Conservation (phyloP, 2,797 vertebrate species). For the Enteromius treurensis region DNA sequence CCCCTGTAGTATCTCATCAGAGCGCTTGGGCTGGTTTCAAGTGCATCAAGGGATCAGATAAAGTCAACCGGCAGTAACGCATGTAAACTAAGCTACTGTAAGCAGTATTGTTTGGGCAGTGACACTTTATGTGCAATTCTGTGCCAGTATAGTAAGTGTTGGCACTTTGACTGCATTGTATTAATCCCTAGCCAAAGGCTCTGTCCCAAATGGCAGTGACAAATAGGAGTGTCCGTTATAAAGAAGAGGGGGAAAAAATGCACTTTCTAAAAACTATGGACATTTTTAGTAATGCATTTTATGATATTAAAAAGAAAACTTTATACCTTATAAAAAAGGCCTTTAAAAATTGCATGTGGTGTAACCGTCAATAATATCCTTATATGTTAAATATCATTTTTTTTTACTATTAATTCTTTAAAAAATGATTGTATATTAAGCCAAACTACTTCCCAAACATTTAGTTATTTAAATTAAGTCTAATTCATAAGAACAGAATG, state of each 20-base stretch:
- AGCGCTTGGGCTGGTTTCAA: neutral
- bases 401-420: too few relatives aligned
- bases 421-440: neutral
- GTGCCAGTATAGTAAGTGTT: constrained; percentile 6
- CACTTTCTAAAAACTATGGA: neutral
- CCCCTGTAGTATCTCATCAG: neutral
- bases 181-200: neutral
- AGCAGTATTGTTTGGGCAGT: neutral
- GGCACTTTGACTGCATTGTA: constrained; percentile 5
- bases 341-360: neutral
- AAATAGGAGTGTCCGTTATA: neutral
- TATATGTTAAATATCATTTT: too few relatives aligned
- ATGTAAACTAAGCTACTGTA: constrained; percentile 8
- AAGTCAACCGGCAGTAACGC: constrained; percentile 14
- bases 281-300: neutral
- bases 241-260: neutral
- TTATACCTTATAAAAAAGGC: neutral
- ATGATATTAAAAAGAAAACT: neutral
- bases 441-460: neutral
- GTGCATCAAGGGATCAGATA: neutral
- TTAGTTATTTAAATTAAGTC: neutral
- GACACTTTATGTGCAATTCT: neutral
- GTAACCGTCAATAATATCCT: neutral
- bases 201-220: constrained; percentile 15
- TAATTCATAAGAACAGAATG: neutral